These are phyloP conservation scores for Mythimna loreyi DNA, from an alignment of 2,888 invertebrate genomes.

Conservation along the genomic window DNA sequence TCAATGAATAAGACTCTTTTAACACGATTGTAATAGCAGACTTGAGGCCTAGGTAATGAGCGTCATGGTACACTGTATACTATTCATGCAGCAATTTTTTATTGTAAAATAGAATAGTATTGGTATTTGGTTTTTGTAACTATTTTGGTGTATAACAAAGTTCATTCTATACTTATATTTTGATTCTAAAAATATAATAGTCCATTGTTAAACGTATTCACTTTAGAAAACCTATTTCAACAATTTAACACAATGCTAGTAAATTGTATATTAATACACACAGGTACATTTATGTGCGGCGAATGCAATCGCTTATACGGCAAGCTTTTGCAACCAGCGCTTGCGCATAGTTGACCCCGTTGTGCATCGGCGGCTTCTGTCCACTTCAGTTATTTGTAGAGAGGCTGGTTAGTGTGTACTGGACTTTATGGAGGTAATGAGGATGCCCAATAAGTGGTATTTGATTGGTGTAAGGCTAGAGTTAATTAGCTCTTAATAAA, in stretches of 20 bases:
- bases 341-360: conserved; percentile 56
- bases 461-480: too few relatives aligned
- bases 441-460: not conserved
- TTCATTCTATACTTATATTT: too few relatives aligned
- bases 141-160: too few relatives aligned
- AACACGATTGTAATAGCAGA: too few relatives aligned
- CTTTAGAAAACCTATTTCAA: not conserved
- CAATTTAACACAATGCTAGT: conserved; percentile 26
- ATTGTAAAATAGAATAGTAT: not conserved
- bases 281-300: not conserved
- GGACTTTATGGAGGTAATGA: not conserved
- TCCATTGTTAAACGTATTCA: not conserved
- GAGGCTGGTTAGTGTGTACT: conserved; percentile 2
- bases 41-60: too few relatives aligned
- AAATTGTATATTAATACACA: conserved; percentile 29
- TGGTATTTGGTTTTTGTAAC: too few relatives aligned
- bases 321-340: conserved; percentile 55
- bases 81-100: not conserved
- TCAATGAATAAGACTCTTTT: too few relatives aligned
- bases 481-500: too few relatives aligned
- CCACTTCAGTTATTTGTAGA: conserved; percentile 33
- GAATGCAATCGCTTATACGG: conserved; percentile 48
- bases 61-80: too few relatives aligned
- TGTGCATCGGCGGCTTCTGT: conserved; percentile 52
- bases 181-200: too few relatives aligned